Percentiles rank a stretch among this genome's conserved stretches.
Conservation (phyloP, 2,113 vertebrate genomes). For the Benitochromis conjunctus region DNA sequence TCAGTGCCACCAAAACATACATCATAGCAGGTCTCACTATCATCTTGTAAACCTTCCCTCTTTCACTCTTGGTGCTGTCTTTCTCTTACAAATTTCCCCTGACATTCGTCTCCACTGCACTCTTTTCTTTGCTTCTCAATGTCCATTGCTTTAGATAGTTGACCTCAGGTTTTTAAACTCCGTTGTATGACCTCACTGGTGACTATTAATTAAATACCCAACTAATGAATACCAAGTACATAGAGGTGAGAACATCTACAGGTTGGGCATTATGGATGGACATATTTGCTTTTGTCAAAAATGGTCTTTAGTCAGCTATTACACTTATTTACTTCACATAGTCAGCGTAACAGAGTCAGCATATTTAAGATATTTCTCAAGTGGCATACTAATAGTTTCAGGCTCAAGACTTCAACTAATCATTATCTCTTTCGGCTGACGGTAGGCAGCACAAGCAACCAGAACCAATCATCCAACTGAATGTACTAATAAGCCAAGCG, state of each 20-base stretch:
- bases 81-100: neutral
- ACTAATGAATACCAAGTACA: neutral
- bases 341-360: neutral
- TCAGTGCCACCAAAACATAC: neutral
- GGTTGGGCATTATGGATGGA: neutral
- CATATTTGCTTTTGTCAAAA: neutral
- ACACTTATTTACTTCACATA: neutral
- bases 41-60: neutral
- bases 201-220: neutral
- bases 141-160: neutral
- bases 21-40: neutral
- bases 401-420: neutral
- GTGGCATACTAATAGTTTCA: neutral
- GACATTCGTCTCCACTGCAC: neutral
- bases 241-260: neutral
- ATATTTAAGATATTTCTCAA: slow-evolving; percentile 10
- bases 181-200: neutral
- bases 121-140: neutral
- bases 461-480: neutral
- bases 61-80: neutral
- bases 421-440: neutral
- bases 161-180: neutral
- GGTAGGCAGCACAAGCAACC: neutral
- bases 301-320: neutral
- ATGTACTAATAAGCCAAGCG: slow-evolving; percentile 16